Evolutionary conservation across 2,113 vertebrate genomes (phyloP).

Genomic region (Charina bottae): DNA sequence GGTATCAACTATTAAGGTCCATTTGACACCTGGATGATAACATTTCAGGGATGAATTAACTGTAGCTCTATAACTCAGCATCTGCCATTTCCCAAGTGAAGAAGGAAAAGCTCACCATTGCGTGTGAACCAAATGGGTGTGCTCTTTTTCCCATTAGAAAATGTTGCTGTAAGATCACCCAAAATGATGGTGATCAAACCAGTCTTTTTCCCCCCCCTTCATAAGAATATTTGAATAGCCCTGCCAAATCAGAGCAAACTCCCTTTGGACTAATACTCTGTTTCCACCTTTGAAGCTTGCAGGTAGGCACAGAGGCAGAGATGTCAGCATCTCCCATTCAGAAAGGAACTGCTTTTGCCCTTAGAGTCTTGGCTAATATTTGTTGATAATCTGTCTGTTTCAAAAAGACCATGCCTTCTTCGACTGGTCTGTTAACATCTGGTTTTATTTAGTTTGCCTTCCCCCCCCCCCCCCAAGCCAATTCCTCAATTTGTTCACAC

Average conservation of each 20-base stretch:
- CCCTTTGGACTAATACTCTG: not conserved
- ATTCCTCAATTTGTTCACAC: not conserved
- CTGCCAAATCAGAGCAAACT: not conserved
- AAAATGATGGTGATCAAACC: not conserved
- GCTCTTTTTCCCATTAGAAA: not conserved
- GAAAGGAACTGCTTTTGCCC: not conserved
- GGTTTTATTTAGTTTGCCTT: not conserved
- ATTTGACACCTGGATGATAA: conserved; percentile 42
- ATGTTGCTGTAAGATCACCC: not conserved
- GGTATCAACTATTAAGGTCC: not conserved
- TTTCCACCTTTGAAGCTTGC: not conserved
- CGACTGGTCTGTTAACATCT: not conserved
- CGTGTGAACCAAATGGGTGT: not conserved
- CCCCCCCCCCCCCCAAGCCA: not conserved
- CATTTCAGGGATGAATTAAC: conserved; percentile 51
- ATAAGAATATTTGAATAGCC: not conserved
- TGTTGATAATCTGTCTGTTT: not conserved
- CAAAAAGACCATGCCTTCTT: not conserved
- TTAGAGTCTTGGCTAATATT: not conserved
- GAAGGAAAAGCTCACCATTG: not conserved
- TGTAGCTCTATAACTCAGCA: conserved; percentile 46
- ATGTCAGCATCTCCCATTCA: not conserved
- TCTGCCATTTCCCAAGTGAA: conserved; percentile 39
- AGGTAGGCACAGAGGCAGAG: not conserved
- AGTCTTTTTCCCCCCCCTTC: not conserved